Evolutionary conservation across 2,113 vertebrate species (phyloP).

Genomic region (Dipodomys merriami): DNA sequence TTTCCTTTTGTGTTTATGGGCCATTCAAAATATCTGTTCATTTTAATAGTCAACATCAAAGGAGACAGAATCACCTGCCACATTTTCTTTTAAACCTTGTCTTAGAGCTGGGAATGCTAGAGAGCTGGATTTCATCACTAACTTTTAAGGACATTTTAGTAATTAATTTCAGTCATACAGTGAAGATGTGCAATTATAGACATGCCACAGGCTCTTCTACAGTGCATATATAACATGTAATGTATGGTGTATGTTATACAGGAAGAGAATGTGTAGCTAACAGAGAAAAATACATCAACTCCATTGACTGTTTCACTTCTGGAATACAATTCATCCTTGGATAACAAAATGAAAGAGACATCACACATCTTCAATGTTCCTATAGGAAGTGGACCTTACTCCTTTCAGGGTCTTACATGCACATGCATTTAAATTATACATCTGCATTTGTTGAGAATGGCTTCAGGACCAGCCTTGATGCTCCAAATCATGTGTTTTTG

Average conservation of each 20-base stretch:
- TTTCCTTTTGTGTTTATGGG: slow-evolving; percentile 1
- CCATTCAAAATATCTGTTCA: not conserved
- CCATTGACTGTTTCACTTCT: not conserved
- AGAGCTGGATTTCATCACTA: not conserved
- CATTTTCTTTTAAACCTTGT: not conserved
- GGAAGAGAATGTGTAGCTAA: not conserved
- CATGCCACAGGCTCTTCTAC: not conserved
- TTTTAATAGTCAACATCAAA: not conserved
- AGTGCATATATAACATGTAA: not conserved
- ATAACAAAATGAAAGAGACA: not conserved
- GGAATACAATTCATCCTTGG: not conserved
- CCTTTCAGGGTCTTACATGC: slow-evolving; percentile 35
- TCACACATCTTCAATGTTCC: not conserved
- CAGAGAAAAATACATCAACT: slow-evolving; percentile 32
- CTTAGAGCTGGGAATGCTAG: not conserved
- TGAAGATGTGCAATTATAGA: not conserved
- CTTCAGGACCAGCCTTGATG: slow-evolving; percentile 1
- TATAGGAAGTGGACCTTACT: not conserved
- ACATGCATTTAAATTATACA: slow-evolving; percentile 41
- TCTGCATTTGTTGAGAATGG: slow-evolving; percentile 30
- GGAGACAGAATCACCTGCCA: not conserved
- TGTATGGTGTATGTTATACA: not conserved
- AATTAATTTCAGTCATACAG: not conserved
- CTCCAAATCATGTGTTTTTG: slow-evolving; percentile 44
- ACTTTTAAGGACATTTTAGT: not conserved